These are phyloP conservation scores for Morone chrysops DNA, from an alignment of 2,113 vertebrate species.

Conservation along the genomic window DNA sequence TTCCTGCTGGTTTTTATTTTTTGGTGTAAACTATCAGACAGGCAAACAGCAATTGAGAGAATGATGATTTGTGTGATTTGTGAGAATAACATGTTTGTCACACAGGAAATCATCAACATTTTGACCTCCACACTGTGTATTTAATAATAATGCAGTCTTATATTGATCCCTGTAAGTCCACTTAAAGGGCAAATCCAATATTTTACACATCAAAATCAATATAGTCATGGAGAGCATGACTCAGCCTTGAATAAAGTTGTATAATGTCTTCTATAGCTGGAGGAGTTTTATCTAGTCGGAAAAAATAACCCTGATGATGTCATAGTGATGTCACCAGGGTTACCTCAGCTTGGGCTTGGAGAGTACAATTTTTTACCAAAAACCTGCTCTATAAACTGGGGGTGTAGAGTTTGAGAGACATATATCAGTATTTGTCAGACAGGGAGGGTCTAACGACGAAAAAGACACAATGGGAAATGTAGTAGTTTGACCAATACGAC, in stretches of 20 bases:
- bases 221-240: not conserved
- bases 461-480: not conserved
- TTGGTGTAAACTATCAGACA: constrained; percentile 64
- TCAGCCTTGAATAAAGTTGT: not conserved
- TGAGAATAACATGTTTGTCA: not conserved
- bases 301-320: constrained; percentile 5
- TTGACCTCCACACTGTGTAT: not conserved
- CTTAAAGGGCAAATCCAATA: not conserved
- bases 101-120: not conserved
- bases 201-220: constrained; percentile 10
- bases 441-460: not conserved
- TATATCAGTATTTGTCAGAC: too few relatives aligned
- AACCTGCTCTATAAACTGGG: not conserved
- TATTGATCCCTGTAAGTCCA: constrained; percentile 20
- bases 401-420: not conserved
- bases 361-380: not conserved
- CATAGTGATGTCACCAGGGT: constrained; percentile 6
- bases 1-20: constrained; percentile 49
- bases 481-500: not conserved
- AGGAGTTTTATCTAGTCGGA: not conserved
- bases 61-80: not conserved
- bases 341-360: not conserved
- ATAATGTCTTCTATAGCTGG: not conserved
- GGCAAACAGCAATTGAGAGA: constrained; percentile 13
- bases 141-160: not conserved